Base-by-base conservation (phyloP, 1,140 invertebrate species). In the Orussus abietinus region DNA sequence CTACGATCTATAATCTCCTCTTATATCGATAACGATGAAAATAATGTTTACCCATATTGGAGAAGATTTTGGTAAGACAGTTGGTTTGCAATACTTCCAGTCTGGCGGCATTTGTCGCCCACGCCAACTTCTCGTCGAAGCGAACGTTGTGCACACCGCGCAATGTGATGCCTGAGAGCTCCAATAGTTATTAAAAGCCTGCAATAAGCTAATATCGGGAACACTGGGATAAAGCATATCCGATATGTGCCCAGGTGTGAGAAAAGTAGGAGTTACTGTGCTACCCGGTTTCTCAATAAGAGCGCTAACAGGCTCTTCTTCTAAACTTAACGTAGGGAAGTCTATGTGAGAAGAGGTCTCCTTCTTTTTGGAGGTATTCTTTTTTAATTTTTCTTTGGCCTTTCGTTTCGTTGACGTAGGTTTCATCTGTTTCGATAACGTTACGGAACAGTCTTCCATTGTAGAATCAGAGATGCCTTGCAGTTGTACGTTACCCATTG, bases 101-200 rank as follows among this genome's bases (percentile, higher is more conserved):
- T 71, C 63, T 0, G 61, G 51, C 13, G 68, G 60, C 66, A 72
- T 71, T 49, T 61, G 46, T 15, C 55, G 58, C 17, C 56, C 64
- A 1, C 46, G 45, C 6, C 56, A 55, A 4, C 53, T 54, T 6
- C 45, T 57, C 15, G 50, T 48, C 0, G 61, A 51, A 0, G 68
- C 58, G 38, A 72, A 71, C 1, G 56, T 59, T 1, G 63, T 50
- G 18, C 69, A 72, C n/a, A 73, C 45, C 0, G 68, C 62, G 49
- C 70, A 73, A 28, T 72, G 66, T 1, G 69, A 69, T 2, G 59
- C 49, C 36, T 71, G 65, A 18, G 62, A 52, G 39, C 70, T 72
- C 70, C 70, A 73, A 37, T 73, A 73, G 43, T 71, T 51, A 42
- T 73, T 73, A 45, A 68, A 73, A 0, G 60, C 59, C 34, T 61